Evolutionary conservation across 2,113 vertebrate genomes (phyloP).

Genomic region (Beaufortia kweichowensis): DNA sequence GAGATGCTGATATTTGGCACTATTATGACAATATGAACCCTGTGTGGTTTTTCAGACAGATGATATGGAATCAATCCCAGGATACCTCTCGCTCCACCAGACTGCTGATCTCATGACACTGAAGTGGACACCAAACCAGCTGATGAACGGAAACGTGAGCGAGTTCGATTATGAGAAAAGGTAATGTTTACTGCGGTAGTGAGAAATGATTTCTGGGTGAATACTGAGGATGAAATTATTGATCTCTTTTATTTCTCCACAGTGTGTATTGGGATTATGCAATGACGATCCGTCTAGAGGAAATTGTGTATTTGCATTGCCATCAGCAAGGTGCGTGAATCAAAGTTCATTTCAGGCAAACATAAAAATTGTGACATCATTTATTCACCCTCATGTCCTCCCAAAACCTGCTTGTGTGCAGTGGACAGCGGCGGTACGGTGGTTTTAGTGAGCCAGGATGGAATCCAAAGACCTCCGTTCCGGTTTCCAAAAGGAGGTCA

Average conservation of each 20-base stretch:
- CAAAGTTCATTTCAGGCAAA: too few species aligned
- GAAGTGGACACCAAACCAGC: conserved; percentile 98
- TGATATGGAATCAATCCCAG: conserved; percentile 94
- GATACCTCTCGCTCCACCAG: conserved; percentile 95
- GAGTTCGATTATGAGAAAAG: conserved; percentile 96
- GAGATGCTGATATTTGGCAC: not conserved
- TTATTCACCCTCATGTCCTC: too few species aligned
- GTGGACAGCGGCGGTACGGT: conserved; percentile 96
- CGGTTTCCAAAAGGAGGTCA: conserved; percentile 95
- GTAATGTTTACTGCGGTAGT: conserved; percentile 61
- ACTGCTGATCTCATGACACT: conserved; percentile 94
- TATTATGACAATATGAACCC: not conserved
- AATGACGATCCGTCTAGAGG: conserved; percentile 95
- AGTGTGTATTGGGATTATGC: conserved; percentile 98
- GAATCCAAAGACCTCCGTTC: conserved; percentile 93
- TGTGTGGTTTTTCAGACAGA: conserved; percentile 77
- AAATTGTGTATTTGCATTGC: conserved; percentile 97
- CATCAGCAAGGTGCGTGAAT: conserved; percentile 88
- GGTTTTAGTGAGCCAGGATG: conserved; percentile 96
- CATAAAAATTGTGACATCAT: too few species aligned
- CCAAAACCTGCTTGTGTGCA: conserved; percentile 56
- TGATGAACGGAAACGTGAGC: conserved; percentile 94
- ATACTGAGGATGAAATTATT: not conserved
- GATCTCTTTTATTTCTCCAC: conserved; percentile 25
- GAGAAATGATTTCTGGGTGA: not conserved